Base-by-base conservation (phyloP, 2,113 vertebrate genomes). In the Proterorhinus semilunaris region DNA sequence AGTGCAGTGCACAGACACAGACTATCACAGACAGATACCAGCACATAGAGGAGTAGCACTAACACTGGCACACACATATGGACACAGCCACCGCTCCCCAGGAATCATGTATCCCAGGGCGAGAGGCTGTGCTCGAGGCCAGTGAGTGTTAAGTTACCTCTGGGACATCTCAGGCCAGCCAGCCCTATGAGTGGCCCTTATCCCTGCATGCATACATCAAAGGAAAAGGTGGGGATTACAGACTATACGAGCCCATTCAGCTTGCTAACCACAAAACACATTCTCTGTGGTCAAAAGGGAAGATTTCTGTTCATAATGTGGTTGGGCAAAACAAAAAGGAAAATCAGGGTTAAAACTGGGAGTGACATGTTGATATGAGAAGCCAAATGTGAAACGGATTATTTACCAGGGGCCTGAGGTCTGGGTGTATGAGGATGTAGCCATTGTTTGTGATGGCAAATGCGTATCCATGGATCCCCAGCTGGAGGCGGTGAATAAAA, bases 381-480 rank as follows among this genome's bases (percentile, higher is more conserved):
- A 7, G 36, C 63, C 54, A 67, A 54, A 50, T 58, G 69, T 42
- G 50, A 48, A 58, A 52, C 3, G 68, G 21, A 1, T 47, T 11
- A 71, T 68, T 98, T 97, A 99, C 98, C 95, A 98, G 86, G 66
- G 96, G 96, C 62, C 97, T 91, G 62, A 99, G 95, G 82, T 99
- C 97, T 5, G 98, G 98, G 63, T 99, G 98, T 2, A 93, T 97
- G 91, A 99, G 90, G 89, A 99, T 96, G 81, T 98, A 99, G 80
- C 98, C 98, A 6, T 99, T 99, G 91, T 98, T 99, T 43, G 96
- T 99, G 88, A 99, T 95, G 69, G 97, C 96, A 87, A 99, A 99
- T 15, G 93, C 94, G 6, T 99, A 99, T 42, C 98, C 97, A 0
- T 99, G 98, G 92, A 99, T 98, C 79, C 98, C 98, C 78, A 99